Base-by-base conservation (phyloP, 1,140 invertebrate genomes). In the Heliconius hewitsoni region DNA sequence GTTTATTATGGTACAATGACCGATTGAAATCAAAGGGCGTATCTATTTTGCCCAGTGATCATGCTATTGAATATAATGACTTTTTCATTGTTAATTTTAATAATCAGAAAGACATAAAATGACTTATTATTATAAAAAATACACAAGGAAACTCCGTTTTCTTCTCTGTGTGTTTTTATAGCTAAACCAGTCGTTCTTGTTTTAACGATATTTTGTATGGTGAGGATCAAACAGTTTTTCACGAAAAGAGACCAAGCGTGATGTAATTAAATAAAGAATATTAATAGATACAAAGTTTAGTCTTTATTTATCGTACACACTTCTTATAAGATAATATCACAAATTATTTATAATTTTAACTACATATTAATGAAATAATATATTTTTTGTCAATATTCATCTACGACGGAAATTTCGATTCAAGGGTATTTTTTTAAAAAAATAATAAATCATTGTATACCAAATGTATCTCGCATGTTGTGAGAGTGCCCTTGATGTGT, bases 1-100 rank as follows among this genome's bases (percentile, higher is more conserved):
- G 82, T 85, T 85, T 84, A 81, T 85, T 86, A 78, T 82, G 77
- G 90, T 90, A 87, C 89, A 88, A 87, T 87, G 90, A 90, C 89
- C 86, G 90, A 91, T 90, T 87, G 86, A 88, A 80, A 86, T 83
- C 77, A 77, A 76, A 79, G 82, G 82, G 80, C 78, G 81, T 80
- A 46, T 3, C 13, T 46, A 79, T 81, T 79, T 83, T 71, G 74
- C 82, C 82, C 81, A 82, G 81, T 66, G 71, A 79, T 78, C 70
- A 71, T 19, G 39, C 13, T 71, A 30, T 19, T 72, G 8, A 39
- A 8, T 72, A 9, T 72, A 42, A 72, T 72, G n/a, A n/a, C 3
- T 39, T 42, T 42, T 72, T 1, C 6, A 8, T 30, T 23, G 34
- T 57, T 9, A 18, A 57, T n/a, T n/a, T 23, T n/a, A 57, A 57